Base-by-base conservation (phyloP, 23 tunicate genomes). In the Clavelina lepadiformis region DNA sequence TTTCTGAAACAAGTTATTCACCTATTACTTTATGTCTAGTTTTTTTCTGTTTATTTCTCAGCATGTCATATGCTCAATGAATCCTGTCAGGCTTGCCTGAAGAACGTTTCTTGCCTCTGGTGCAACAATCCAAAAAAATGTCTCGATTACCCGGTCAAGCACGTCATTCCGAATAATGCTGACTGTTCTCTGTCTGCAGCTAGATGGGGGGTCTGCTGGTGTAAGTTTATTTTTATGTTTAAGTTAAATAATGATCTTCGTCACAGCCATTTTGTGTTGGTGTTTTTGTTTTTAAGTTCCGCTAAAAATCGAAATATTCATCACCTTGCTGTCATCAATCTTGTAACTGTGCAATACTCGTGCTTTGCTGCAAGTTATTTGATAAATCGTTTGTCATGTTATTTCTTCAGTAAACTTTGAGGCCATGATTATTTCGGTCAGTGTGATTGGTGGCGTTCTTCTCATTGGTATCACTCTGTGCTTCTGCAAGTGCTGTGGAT, bases 201-300 rank as follows among this genome's bases (percentile, higher is more conserved):
- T 1, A 57, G 97, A 81, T 89, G 97, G 97, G 97, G 89, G 1
- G 97, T 89, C 19, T 89, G 97, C 50, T 88, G 96, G 96, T 46
- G 87, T 80, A 71, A 63, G 87, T 71, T 35, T 33, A 26, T n/a
- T n/a, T n/a, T n/a, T n/a, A n/a, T n/a, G n/a, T n/a, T n/a, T n/a
- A n/a, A n/a, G n/a, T n/a, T n/a, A n/a, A n/a, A n/a, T n/a, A n/a
- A n/a, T n/a, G n/a, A n/a, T n/a, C n/a, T n/a, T n/a, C n/a, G n/a
- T n/a, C n/a, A n/a, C n/a, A n/a, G n/a, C n/a, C n/a, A n/a, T n/a
- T n/a, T n/a, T n/a, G n/a, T n/a, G n/a, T n/a, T n/a, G n/a, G n/a
- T n/a, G n/a, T n/a, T n/a, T n/a, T n/a, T n/a, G n/a, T n/a, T n/a
- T n/a, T n/a, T n/a, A n/a, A n/a, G n/a, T n/a, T n/a, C n/a, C n/a